Evolutionary conservation across 2,797 vertebrate species (phyloP), one percentile per base, ranked within the genome.

Genomic region (Centropyge bicolor): DNA sequence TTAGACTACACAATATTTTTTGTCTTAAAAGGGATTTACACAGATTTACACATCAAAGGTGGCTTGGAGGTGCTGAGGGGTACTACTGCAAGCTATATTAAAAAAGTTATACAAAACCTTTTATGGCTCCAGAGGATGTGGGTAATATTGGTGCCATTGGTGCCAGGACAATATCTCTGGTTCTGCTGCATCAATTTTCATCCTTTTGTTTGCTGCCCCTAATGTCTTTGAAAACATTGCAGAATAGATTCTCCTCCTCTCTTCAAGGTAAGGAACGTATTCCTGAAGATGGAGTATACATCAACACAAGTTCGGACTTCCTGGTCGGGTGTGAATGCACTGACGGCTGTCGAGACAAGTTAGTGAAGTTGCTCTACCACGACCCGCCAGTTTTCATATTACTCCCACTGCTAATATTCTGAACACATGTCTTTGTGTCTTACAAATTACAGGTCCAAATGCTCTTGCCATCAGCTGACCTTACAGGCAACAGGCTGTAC

Each of bases 281-380:
- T 83, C 98, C 98, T 0, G 98, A 96, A 43, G 97, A 97, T 0
- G 98, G 97, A 0, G 98, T 99, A 9, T 97, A 86, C 88, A 99
- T 99, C 93, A 99, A 99, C 94, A 98, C 97, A 17, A 91, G 96
- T 87, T 59, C 90, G 19, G 98, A 99, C 8, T 99, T 97, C 93
- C 95, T 99, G 17, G 98, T 99, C 65, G 98, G 98, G 70, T 99
- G 98, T 1, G 97, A 99, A 73, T 99, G 98, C 88, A 97, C 96
- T 0, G 98, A 99, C 0, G 97, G 98, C 68, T 99, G 98, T 90
- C 95, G 93, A 38, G 97, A 99, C 96, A 99, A 97, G 98, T 99
- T 64, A 95, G 97, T 94, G 38, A 40, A 36, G 43, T 69, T 27
- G 2, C 60, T 79, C 40, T 17, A 11, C 38, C 2, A 8, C 67